Evolutionary conservation across 2,797 vertebrate species (phyloP).

Genomic region (Hypotaenidia philippensis): DNA sequence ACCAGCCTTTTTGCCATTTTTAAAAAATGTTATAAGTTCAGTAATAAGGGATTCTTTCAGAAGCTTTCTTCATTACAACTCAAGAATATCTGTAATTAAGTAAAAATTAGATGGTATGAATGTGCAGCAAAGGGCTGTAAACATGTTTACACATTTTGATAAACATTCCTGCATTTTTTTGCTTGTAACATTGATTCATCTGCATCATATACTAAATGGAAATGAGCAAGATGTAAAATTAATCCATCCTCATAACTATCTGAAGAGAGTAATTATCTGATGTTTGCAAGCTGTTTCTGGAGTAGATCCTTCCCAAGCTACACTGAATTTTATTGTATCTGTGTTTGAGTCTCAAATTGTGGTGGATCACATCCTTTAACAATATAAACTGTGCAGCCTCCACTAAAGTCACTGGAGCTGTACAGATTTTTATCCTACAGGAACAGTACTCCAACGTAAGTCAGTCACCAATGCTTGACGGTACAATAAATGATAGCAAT

Average conservation of each 20-base stretch:
- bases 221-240: slow-evolving; percentile 52
- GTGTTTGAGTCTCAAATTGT: slow-evolving; percentile 6
- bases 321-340: slow-evolving; percentile 33
- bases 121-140: not conserved
- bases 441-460: not conserved
- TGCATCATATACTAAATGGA: slow-evolving; percentile 20
- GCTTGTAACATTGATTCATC: slow-evolving; percentile 11
- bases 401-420: not conserved
- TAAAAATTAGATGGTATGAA: slow-evolving; percentile 4
- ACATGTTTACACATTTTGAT: slow-evolving; percentile 11
- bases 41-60: not conserved
- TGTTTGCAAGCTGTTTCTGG: slow-evolving; percentile 44
- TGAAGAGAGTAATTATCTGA: slow-evolving; percentile 48
- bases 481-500: not conserved
- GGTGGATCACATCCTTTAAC: not conserved
- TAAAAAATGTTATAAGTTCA: not conserved
- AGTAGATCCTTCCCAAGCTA: slow-evolving; percentile 38
- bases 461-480: no score
- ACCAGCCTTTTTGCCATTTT: not conserved
- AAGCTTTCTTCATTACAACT: not conserved
- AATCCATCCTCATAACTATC: slow-evolving; percentile 48
- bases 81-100: slow-evolving; percentile 9
- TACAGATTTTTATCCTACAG: not conserved
- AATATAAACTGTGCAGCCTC: not conserved
- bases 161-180: not conserved